These are phyloP conservation scores for Notarius quadriscutis DNA, from an alignment of 2,113 vertebrate genomes.

Conservation along the genomic window DNA sequence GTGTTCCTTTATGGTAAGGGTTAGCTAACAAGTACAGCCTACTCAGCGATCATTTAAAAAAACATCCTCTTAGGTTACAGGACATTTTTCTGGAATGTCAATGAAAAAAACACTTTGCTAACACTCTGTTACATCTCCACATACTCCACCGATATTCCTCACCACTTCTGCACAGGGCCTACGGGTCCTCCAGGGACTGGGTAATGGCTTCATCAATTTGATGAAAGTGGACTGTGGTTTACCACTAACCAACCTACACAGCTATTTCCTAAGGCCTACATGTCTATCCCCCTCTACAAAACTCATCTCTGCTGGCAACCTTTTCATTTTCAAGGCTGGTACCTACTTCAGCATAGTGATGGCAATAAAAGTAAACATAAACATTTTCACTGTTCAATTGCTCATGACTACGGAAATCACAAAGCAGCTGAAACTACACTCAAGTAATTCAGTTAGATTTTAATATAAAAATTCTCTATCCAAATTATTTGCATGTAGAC, in stretches of 20 bases:
- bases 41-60: background rate
- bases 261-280: conserved; percentile 1
- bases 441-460: background rate
- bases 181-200: background rate
- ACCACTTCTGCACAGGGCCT: conserved; percentile 9
- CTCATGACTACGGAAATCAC: background rate
- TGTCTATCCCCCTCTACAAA: conserved; percentile 14
- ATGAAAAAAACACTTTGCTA: background rate
- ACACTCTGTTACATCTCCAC: background rate
- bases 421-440: background rate
- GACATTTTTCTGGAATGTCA: background rate
- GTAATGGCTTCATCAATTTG: conserved; percentile 18
- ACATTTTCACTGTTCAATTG: background rate
- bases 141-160: background rate
- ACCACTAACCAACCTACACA: conserved; percentile 25
- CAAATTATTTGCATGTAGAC: background rate
- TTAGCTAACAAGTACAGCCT: background rate
- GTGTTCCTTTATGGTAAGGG: background rate
- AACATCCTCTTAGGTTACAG: background rate
- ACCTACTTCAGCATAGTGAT: background rate
- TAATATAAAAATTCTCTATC: background rate
- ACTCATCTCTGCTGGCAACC: background rate
- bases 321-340: conserved; percentile 18
- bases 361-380: background rate
- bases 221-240: conserved; percentile 21